Evolutionary conservation across 1,140 invertebrate genomes (phyloP).

Genomic region (Drosophila bocqueti): DNA sequence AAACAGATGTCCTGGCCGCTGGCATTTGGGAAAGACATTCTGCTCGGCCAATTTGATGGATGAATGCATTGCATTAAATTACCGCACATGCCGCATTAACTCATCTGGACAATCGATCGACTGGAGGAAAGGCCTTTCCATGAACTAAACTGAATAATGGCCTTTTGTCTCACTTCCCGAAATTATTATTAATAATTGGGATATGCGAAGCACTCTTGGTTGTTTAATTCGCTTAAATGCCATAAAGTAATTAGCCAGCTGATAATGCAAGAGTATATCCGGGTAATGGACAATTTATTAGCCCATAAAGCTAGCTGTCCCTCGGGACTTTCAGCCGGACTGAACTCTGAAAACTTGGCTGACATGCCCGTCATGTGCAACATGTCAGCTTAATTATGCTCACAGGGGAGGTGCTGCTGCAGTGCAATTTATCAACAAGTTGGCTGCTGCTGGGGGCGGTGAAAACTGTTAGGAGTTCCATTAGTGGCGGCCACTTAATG

Average conservation of each 20-base stretch:
- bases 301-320: conserved; percentile 25
- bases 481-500: conserved; percentile 76
- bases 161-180: background rate
- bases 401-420: conserved; percentile 5
- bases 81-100: conserved; percentile 20
- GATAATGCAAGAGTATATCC: conserved; percentile 24
- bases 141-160: conserved; percentile 4
- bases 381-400: conserved; percentile 72
- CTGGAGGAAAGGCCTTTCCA: background rate
- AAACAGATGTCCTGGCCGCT: conserved; percentile 23
- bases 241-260: conserved; percentile 32
- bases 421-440: conserved; percentile 54
- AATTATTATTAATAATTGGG: conserved; percentile 30
- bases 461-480: conserved; percentile 44
- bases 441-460: conserved; percentile 1
- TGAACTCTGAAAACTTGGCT: conserved; percentile 48
- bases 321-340: background rate
- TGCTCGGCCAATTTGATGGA: conserved; percentile 10
- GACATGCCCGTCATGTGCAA: conserved; percentile 74
- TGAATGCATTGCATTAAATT: conserved; percentile 23
- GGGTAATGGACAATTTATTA: conserved; percentile 52
- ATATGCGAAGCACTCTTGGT: conserved; percentile 4
- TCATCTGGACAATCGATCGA: conserved; percentile 5
- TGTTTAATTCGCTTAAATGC: conserved; percentile 27
- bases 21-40: conserved; percentile 12